Evolutionary conservation across 1,140 invertebrate species (phyloP).

Genomic region (Drosophila erecta): DNA sequence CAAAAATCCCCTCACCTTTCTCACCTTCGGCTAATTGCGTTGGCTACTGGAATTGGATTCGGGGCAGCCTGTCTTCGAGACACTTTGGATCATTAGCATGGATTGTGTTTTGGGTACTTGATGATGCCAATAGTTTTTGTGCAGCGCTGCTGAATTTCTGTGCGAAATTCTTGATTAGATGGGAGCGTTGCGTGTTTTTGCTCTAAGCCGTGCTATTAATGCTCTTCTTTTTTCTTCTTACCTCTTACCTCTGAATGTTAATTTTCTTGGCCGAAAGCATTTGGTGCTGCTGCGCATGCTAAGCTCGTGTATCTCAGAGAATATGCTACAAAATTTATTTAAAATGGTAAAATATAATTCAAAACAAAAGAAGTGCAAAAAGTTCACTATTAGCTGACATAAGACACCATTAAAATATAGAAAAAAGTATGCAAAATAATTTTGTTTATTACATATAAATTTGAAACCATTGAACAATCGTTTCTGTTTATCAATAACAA

Average conservation of each 20-base stretch:
- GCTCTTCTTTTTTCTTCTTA: neutral
- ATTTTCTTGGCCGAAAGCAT: neutral
- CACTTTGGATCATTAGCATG: conserved; percentile 42
- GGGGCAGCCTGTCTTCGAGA: conserved; percentile 15
- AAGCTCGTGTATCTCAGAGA: neutral
- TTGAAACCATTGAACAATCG: neutral
- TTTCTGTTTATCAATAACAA: neutral
- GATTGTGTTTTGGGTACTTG: conserved; percentile 28
- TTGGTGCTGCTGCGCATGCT: neutral
- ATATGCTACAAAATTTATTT: too few relatives aligned
- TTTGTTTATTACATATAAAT: neutral
- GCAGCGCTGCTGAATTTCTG: conserved; percentile 1
- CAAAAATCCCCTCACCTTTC: neutral
- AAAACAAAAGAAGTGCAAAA: too few relatives aligned
- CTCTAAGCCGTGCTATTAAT: neutral
- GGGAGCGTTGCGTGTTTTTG: neutral
- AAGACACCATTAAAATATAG: too few relatives aligned
- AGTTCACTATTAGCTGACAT: too few relatives aligned
- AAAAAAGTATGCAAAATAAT: too few relatives aligned
- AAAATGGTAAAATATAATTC: too few relatives aligned
- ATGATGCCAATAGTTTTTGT: conserved; percentile 24
- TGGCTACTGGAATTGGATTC: conserved; percentile 43
- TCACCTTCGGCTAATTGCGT: conserved; percentile 35
- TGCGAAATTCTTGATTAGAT: neutral
- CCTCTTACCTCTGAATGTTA: neutral